These are phyloP conservation scores for Valencia hispanica DNA, from an alignment of 2,797 vertebrate species.

Conservation along the genomic window DNA sequence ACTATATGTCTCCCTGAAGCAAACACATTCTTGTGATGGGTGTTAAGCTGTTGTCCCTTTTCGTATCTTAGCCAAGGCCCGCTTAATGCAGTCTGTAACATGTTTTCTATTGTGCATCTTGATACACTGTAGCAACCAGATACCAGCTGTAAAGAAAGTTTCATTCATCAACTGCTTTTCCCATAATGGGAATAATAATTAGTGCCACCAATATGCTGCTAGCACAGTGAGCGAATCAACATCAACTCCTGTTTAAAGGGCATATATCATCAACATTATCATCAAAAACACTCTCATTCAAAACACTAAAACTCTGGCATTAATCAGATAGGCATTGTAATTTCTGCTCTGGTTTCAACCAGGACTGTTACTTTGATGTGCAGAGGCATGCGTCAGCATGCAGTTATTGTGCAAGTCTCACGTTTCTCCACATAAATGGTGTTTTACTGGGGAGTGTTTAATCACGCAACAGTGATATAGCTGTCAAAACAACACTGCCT, in stretches of 20 bases:
- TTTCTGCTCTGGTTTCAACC: neutral
- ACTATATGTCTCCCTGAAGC: slow-evolving; percentile 63
- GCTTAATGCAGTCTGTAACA: slow-evolving; percentile 66
- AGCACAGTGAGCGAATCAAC: slow-evolving; percentile 62
- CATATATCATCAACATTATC: neutral
- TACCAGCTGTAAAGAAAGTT: slow-evolving; percentile 58
- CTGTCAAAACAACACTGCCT: neutral
- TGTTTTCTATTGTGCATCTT: slow-evolving; percentile 66
- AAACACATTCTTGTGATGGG: slow-evolving; percentile 58
- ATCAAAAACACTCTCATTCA: neutral
- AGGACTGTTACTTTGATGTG: neutral
- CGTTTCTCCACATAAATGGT: neutral
- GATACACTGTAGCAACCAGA: slow-evolving; percentile 57
- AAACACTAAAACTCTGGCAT: neutral
- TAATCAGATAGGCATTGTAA: neutral
- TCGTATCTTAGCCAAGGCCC: slow-evolving; percentile 78
- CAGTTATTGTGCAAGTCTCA: neutral
- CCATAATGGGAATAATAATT: slow-evolving; percentile 26
- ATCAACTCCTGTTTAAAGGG: slow-evolving; percentile 29
- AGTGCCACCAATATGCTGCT: slow-evolving; percentile 39
- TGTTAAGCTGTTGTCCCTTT: slow-evolving; percentile 64
- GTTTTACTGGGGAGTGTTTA: neutral
- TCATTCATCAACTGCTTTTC: slow-evolving; percentile 22
- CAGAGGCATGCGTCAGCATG: neutral
- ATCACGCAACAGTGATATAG: neutral